phyloP scores from a whole-genome alignment of 2,888 invertebrate species.

The Lasioglossum pauxillum region DNA sequence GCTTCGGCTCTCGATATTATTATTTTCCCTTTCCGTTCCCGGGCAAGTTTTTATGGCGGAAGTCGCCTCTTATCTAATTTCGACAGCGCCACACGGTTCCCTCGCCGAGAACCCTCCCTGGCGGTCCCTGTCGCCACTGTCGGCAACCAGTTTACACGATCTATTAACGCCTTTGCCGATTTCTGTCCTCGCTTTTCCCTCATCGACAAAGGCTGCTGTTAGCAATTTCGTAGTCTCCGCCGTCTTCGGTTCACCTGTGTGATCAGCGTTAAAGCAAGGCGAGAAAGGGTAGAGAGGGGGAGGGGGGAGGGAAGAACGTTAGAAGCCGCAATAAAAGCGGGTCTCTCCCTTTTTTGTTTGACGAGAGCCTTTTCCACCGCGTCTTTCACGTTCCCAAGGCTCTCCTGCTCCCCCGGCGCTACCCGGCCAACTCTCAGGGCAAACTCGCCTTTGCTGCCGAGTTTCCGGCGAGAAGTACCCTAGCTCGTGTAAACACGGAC shows the following conservation, averaged over 20 bases:
- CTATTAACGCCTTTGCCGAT: constrained; percentile 15
- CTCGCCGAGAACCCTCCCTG: constrained; percentile 6
- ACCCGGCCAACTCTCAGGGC: constrained; percentile 29
- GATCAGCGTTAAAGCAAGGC: no score
- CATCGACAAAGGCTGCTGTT: background rate
- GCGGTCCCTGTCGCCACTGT: background rate
- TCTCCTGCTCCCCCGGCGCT: constrained; percentile 14
- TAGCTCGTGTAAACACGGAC: constrained; percentile 72
- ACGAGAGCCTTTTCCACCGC: constrained; percentile 56
- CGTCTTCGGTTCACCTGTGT: background rate
- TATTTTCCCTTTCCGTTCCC: constrained; percentile 42
- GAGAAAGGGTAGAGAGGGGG: background rate
- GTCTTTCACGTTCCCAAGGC: constrained; percentile 45
- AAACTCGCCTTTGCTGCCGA: constrained; percentile 55
- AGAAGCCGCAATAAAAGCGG: constrained; percentile 48
- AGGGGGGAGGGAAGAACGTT: constrained; percentile 19
- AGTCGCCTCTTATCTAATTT: constrained; percentile 54
- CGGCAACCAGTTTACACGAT: constrained; percentile 22
- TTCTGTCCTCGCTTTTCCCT: background rate
- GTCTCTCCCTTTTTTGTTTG: constrained; percentile 52
- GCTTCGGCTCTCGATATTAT: constrained; percentile 24
- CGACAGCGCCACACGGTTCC: background rate
- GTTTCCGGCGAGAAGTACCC: constrained; percentile 73
- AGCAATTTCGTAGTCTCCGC: background rate
- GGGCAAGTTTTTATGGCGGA: constrained; percentile 40